phyloP scores from a whole-genome alignment of 2,113 vertebrate species.

The Trinectes maculatus region DNA sequence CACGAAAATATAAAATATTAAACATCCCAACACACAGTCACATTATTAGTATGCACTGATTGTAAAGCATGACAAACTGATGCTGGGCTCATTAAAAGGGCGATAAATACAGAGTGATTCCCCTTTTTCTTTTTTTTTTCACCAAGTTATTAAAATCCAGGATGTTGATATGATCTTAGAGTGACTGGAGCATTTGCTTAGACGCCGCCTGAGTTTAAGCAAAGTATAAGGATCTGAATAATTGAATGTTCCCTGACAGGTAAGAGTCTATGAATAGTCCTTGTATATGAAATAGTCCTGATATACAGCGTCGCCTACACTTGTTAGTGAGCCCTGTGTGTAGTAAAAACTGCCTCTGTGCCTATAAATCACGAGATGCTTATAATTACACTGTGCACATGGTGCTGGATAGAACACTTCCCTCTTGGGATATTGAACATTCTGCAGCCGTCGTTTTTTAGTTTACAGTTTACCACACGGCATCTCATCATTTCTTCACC shows the following conservation, averaged over 20 bases:
- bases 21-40: slow-evolving; percentile 7
- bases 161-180: not conserved
- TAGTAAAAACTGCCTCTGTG: slow-evolving; percentile 20
- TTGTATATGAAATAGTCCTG: too few relatives aligned
- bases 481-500: slow-evolving; percentile 23
- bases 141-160: not conserved
- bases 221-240: not conserved
- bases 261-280: not conserved
- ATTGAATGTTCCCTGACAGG: not conserved
- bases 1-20: slow-evolving; percentile 29
- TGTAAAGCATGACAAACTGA: slow-evolving; percentile 33
- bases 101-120: not conserved
- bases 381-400: slow-evolving; percentile 33
- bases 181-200: not conserved
- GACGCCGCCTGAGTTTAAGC: not conserved
- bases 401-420: slow-evolving; percentile 23
- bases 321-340: slow-evolving; percentile 22
- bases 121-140: not conserved
- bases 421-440: slow-evolving; percentile 42
- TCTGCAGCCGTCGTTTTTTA: slow-evolving; percentile 48
- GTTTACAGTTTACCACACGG: slow-evolving; percentile 35
- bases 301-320: slow-evolving; percentile 13
- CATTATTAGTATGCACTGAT: slow-evolving; percentile 40
- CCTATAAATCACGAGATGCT: slow-evolving; percentile 36
- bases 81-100: slow-evolving; percentile 34